Base-by-base conservation (phyloP, 53 echinoderm and acorn worm species). In the Zoroaster sp. region DNA sequence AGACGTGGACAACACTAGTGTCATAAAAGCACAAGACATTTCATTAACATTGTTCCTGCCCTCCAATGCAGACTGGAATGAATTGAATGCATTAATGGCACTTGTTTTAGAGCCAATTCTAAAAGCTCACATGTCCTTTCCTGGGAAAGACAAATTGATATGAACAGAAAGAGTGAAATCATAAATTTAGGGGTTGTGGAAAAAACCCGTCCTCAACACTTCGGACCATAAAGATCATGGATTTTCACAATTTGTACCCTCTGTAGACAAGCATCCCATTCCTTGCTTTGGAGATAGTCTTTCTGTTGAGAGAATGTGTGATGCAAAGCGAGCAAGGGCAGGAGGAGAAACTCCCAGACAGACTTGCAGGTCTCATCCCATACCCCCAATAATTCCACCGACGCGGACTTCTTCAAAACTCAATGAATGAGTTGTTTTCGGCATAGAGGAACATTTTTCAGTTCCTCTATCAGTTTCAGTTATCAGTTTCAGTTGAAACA, bases 341-440 rank as follows among this genome's bases (percentile, higher is more conserved):
- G 77, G 77, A 33, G 54, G 77, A 14, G 17, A 13, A 14, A 52
- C 77, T 15, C 14, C 77, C 5, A 77, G 77, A 51, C 25, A 52
- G 53, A 21, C 34, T 77, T 2, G 77, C 49, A 17, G 77, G 77
- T 4, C 23, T 77, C 9, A 32, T 77, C 2, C 77, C 31, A 14
- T 77, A 14, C 52, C 77, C 77, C 15, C 54, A 77, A 17, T 51
- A 77, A 34, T 77, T 77, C 15, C 77, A 77, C 33, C 30, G 54
- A 1, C 51, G 53, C 2, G 54, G 77, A 3, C 33, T 77, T 77
- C 52, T 77, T 35, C 77, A 77, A 52, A 52, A 77, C 6, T 33
- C 36, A 8, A 77, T 77, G 36, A 77, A 77, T n/a, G 17, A n/a
- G 18, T 14, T 51, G 49, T 35, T 77, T 77, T 36, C 49, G 51